Evolutionary conservation across 2,888 invertebrate genomes (phyloP), one percentile per base, ranked within the genome.

Genomic region (Drosophila kuntzei): DNA sequence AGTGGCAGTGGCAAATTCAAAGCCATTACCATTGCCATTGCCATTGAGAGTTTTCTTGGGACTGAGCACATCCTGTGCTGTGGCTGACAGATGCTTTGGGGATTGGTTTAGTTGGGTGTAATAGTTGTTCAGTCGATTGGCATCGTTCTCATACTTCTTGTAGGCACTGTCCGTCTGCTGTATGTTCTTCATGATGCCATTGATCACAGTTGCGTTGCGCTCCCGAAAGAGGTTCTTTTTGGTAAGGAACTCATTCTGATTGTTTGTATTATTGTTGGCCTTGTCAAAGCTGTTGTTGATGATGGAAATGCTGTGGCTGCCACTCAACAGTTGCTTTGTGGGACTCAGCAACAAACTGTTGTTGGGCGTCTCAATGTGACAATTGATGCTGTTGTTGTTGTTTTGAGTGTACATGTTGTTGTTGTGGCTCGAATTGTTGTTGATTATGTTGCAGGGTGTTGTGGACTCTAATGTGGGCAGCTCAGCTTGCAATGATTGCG

Each of bases 71-170:
- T 77, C 77, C 50, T 74, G 74, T 22, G 63, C 64, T 8, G 71
- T 16, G 46, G 65, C 6, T 1, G 44, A 16, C 58, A 86, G 89
- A 70, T 89, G 90, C 82, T 91, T 91, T 78, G 92, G 90, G 76
- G 91, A 87, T 60, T 86, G 89, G 32, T 82, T 90, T 59, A 92
- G 74, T 64, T 92, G 91, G 57, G 79, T 91, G 75, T 92, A 92
- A 57, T 90, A 92, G 57, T 88, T 91, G 59, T 92, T 92, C 54
- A 92, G 79, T 16, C 92, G 91, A 83, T 92, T 92, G 27, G 92
- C 90, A 76, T 92, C 92, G 71, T 87, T 91, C 81, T 92, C 92
- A 73, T 90, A 92, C 80, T 91, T 91, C 64, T 91, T 91, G 82
- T 92, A 92, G 58, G 78, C 78, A 71, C 69, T 86, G 53, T 79